These are phyloP conservation scores for Phenacoccus solenopsis DNA, from an alignment of 1,140 invertebrate genomes.

Conservation along the genomic window DNA sequence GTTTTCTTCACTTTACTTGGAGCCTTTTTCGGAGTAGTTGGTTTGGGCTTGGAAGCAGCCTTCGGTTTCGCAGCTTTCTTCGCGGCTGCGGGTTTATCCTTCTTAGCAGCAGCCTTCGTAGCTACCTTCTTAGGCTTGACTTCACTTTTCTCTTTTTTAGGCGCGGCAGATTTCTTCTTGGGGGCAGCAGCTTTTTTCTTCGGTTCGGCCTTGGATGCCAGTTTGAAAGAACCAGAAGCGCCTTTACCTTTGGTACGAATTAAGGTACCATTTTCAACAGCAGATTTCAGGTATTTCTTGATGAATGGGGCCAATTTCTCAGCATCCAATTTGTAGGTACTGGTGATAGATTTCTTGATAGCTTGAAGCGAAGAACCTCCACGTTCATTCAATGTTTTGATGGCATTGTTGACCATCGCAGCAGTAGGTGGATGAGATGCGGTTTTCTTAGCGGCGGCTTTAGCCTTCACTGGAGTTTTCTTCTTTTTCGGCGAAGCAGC, in stretches of 20 bases:
- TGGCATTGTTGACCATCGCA: slow-evolving; percentile 38
- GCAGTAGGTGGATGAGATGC: slow-evolving; percentile 30
- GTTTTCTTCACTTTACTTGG: slow-evolving; percentile 23
- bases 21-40: slow-evolving; percentile 11
- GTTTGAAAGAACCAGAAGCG: slow-evolving; percentile 37
- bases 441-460: slow-evolving; percentile 26
- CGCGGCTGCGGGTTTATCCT: slow-evolving; percentile 20
- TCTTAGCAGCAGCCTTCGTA: slow-evolving; percentile 23
- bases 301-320: slow-evolving; percentile 35
- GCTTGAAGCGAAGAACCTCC: slow-evolving; percentile 40
- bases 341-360: slow-evolving; percentile 42
- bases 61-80: slow-evolving; percentile 21
- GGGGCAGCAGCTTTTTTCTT: slow-evolving; percentile 20
- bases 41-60: slow-evolving; percentile 22
- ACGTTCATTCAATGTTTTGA: slow-evolving; percentile 38
- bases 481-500: not conserved
- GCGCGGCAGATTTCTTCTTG: slow-evolving; percentile 24
- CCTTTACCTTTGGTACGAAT: slow-evolving; percentile 37
- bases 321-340: slow-evolving; percentile 37
- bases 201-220: slow-evolving; percentile 23
- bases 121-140: slow-evolving; percentile 22
- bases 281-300: slow-evolving; percentile 35
- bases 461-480: slow-evolving; percentile 18
- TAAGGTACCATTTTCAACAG: slow-evolving; percentile 32
- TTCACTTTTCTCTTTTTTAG: slow-evolving; percentile 18